phyloP scores from a whole-genome alignment of 2,113 vertebrate genomes.

The Cricetomys ansorgei region DNA sequence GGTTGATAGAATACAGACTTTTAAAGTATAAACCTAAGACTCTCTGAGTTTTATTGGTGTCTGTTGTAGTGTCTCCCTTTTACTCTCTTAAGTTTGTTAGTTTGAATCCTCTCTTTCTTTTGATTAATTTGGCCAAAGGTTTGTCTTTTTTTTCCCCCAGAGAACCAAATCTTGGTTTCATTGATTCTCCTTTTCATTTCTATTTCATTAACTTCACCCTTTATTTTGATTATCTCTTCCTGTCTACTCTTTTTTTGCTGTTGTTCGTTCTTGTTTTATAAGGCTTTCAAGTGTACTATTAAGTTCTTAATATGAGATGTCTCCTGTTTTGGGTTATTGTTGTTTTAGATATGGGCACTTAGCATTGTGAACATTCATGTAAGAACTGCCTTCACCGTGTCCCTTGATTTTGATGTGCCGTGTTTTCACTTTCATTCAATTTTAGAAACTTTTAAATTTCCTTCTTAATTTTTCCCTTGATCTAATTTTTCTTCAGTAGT shows the following conservation, averaged over 20 bases:
- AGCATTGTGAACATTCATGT: not conserved
- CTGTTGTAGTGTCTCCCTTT: not conserved
- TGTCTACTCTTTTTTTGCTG: not conserved
- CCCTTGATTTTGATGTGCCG: not conserved
- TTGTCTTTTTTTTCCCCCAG: not conserved
- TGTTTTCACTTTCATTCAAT: not conserved
- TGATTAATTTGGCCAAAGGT: not conserved
- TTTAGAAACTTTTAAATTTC: not conserved
- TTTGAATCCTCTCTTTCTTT: not conserved
- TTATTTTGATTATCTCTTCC: not conserved
- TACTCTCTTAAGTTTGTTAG: not conserved
- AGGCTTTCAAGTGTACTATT: not conserved
- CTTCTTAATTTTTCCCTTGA: not conserved
- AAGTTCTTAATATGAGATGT: not conserved
- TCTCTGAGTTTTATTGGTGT: not conserved
- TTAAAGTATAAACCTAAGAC: not conserved
- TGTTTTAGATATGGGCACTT: not conserved
- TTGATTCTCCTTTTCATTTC: not conserved
- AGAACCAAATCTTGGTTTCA: not conserved
- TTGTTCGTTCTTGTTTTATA: not conserved
- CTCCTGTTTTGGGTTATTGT: not conserved
- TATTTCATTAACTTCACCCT: not conserved
- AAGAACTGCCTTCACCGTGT: not conserved
- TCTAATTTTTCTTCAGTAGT: not conserved
- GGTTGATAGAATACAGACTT: not conserved